phyloP scores from a whole-genome alignment of 2,888 invertebrate species.

The Helicoverpa assulta region DNA sequence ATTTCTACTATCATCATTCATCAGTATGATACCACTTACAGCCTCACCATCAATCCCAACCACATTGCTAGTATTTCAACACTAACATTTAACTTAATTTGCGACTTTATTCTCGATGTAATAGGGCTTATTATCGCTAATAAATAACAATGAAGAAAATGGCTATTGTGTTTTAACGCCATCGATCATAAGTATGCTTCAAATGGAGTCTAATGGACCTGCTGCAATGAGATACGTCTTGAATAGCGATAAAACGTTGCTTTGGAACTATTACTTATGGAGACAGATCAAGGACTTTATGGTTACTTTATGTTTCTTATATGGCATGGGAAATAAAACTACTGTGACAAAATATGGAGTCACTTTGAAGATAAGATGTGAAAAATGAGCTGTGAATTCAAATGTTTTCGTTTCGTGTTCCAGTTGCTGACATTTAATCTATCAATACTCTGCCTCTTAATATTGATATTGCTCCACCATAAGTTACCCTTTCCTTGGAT shows the following conservation, averaged over 20 bases:
- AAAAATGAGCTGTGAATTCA: neutral
- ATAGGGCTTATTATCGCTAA: conserved; percentile 50
- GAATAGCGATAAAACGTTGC: conserved; percentile 28
- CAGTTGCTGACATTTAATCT: too few species aligned
- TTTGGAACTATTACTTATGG: conserved; percentile 36
- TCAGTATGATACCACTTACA: conserved; percentile 23
- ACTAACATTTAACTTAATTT: conserved; percentile 39
- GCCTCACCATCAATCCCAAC: conserved; percentile 22
- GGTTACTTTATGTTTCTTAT: conserved; percentile 27
- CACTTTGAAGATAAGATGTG: neutral
- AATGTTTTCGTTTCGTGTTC: neutral
- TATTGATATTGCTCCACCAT: too few species aligned
- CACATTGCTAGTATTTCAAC: conserved; percentile 40
- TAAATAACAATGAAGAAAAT: conserved; percentile 60
- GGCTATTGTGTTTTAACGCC: conserved; percentile 58
- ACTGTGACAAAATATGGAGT: neutral
- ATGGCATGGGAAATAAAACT: conserved; percentile 21
- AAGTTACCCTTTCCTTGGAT: too few species aligned
- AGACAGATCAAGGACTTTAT: conserved; percentile 51
- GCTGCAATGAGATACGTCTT: conserved; percentile 39
- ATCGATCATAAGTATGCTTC: conserved; percentile 62
- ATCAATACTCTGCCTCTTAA: too few species aligned
- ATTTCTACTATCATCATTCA: conserved; percentile 22
- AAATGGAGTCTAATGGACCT: conserved; percentile 63
- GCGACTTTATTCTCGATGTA: conserved; percentile 36